Percentiles rank a stretch among this genome's conserved stretches.
Evolutionary conservation across 1,140 invertebrate genomes (phyloP).

Genomic region (Brachionus koreanus): DNA sequence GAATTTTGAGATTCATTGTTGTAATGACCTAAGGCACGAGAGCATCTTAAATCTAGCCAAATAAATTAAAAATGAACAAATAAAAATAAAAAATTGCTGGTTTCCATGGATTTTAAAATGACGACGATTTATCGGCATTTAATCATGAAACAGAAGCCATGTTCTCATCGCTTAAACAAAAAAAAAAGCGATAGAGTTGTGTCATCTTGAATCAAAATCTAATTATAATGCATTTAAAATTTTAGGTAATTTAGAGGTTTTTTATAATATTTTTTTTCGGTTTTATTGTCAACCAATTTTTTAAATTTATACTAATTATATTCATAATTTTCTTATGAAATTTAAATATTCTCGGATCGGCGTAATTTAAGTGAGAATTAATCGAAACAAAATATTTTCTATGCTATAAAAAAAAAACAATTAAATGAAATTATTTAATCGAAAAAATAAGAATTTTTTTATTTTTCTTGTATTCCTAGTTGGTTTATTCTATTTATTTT

Average conservation of each 20-base stretch:
- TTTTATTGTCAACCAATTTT: neutral
- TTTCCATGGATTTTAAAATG: neutral
- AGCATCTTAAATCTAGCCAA: too few relatives aligned
- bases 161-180: neutral
- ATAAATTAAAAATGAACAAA: too few relatives aligned
- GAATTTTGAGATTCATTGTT: too few relatives aligned
- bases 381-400: neutral
- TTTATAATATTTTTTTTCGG: neutral
- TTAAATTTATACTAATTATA: neutral
- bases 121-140: neutral
- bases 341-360: neutral
- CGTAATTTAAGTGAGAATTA: neutral
- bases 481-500: neutral
- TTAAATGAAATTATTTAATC: slow-evolving; percentile 31
- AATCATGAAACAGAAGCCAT: neutral
- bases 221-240: neutral
- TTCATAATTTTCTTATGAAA: neutral
- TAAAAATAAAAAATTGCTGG: neutral
- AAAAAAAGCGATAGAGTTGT: neutral
- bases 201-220: neutral
- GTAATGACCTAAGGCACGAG: too few relatives aligned
- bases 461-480: neutral
- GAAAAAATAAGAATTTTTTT: neutral
- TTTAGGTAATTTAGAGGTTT: neutral
- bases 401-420: neutral